Conservation (phyloP, 2,113 vertebrate species). For the human region DNA sequence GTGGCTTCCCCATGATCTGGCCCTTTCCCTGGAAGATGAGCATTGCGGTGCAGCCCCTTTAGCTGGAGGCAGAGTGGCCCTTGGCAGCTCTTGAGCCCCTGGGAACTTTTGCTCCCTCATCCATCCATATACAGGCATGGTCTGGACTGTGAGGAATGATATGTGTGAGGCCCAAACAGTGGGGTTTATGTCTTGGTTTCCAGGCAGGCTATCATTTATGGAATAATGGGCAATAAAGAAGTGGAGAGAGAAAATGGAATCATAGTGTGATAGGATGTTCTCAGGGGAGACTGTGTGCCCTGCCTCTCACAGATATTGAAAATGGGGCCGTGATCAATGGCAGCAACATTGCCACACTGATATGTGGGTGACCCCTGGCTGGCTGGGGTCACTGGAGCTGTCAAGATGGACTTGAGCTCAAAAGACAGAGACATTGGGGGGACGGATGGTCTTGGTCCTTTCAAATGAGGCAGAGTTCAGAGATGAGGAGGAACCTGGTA, state of each 20-base stretch:
- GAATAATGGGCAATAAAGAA: neutral
- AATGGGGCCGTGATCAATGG: neutral
- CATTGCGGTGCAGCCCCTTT: neutral
- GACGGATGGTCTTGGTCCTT: neutral
- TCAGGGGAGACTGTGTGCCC: neutral
- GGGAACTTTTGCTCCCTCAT: neutral
- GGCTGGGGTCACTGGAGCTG: neutral
- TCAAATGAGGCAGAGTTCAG: neutral
- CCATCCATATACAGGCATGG: neutral
- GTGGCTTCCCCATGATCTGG: neutral
- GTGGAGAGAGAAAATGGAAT: neutral
- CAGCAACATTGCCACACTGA: fast-evolving
- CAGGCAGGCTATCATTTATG: neutral
- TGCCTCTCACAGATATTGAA: neutral
- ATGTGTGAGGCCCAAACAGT: neutral
- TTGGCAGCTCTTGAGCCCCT: neutral
- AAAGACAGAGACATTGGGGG: neutral
- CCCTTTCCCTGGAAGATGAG: neutral
- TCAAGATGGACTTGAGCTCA: no score
- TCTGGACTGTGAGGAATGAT: neutral
- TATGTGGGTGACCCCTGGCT: neutral
- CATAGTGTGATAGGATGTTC: neutral
- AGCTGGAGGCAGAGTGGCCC: no score
- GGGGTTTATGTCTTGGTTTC: neutral
- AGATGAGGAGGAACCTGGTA: neutral